Evolutionary conservation across 1,140 invertebrate species (phyloP), one percentile per base, ranked within the genome.

Genomic region (Cyclina sinensis): DNA sequence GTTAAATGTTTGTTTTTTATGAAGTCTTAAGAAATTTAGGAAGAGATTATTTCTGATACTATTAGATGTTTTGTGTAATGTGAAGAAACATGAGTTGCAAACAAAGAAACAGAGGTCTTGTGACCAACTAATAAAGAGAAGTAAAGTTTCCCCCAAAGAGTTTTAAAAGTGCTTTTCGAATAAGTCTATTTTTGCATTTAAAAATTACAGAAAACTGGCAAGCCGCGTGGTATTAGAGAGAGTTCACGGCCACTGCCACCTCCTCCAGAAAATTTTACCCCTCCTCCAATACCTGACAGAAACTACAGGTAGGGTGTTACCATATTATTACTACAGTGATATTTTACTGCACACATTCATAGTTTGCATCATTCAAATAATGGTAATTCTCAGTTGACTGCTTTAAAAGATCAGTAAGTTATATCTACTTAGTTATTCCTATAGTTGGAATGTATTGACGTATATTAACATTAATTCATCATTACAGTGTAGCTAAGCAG

Each of bases 201-300:
- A 35, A 80, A 21, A 51, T 57, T 81, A 62, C 39, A 81, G 68
- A 86, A 76, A 59, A 86, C 73, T 11, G 73, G 83, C 0, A 57
- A 76, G n/a, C 27, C 16, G 9, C 30, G 70, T 21, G 70, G 48
- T 43, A 86, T 74, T 0, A 35, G 73, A 59, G 83, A 74, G n/a
- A 76, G 83, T 54, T 24, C 27, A 54, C 24, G 27, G 5, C 48
- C 37, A 0, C 73, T 51, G 7, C 85, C 73, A 32, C 57, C 85
- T 21, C 43, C 62, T 0, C 57, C 57, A 1, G 54, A 62, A n/a
- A n/a, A 51, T 21, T 62, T 27, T 68, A 9, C 12, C 9, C 0
- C 30, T n/a, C 84, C 84, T 3, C 46, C 46, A 5, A 24, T 86
- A 16, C 85, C 85, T 32, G 54, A 78, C 24, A 86, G 74, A 48